phyloP scores from a whole-genome alignment of 2,113 vertebrate genomes.

The Phainopepla nitens region DNA sequence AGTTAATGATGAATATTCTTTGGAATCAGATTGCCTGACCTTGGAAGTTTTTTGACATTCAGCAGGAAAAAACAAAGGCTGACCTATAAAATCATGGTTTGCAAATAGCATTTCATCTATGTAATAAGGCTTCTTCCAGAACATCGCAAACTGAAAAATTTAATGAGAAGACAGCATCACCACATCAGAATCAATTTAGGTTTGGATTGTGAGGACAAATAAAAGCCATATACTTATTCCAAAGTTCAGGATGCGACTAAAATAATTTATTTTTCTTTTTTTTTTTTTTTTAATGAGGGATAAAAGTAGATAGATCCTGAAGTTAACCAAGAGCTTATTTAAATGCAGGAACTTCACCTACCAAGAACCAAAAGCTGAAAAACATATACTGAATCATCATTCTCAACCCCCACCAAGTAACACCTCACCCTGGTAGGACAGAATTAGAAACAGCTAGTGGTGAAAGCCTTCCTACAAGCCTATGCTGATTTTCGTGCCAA shows the following conservation, averaged over 20 bases:
- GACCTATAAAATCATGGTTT: neutral
- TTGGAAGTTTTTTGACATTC: neutral
- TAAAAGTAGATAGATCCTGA: neutral
- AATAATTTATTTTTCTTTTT: neutral
- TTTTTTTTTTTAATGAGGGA: neutral
- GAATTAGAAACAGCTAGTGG: neutral
- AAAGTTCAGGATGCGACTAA: neutral
- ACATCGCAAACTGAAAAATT: neutral
- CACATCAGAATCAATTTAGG: neutral
- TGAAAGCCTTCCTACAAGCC: neutral
- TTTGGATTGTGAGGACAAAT: neutral
- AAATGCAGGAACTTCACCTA: neutral
- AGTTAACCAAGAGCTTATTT: neutral
- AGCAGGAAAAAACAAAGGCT: neutral
- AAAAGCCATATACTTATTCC: neutral
- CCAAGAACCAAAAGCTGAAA: neutral
- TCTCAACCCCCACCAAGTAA: neutral
- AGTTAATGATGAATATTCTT: neutral
- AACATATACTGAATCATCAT: neutral
- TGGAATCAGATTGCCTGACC: neutral
- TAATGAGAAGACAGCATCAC: neutral
- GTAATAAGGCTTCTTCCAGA: neutral
- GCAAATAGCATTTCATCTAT: neutral
- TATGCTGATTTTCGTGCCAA: neutral
- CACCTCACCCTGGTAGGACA: neutral